These are phyloP conservation scores for Bovichtus diacanthus DNA, from an alignment of 2,797 vertebrate species.

Conservation along the genomic window DNA sequence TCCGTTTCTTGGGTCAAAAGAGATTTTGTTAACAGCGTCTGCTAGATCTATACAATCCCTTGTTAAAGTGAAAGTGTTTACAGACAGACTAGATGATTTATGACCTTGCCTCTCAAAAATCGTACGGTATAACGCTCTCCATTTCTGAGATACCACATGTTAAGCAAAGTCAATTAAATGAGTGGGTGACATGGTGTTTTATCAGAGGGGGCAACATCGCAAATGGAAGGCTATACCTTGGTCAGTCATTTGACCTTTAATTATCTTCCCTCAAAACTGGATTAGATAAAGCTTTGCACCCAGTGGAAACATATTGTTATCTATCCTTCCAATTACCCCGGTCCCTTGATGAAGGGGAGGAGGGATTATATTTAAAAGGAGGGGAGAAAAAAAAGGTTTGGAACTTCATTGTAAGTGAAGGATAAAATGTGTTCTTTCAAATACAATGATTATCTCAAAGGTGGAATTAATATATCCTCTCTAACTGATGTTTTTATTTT, in stretches of 20 bases:
- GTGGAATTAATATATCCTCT: neutral
- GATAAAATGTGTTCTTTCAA: constrained; percentile 24
- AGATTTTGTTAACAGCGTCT: constrained; percentile 65
- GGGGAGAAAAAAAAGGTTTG: neutral
- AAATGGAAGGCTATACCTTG: constrained; percentile 61
- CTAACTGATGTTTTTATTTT: neutral
- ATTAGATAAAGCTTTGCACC: constrained; percentile 73
- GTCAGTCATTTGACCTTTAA: constrained; percentile 83
- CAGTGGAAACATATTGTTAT: constrained; percentile 71
- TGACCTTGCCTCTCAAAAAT: constrained; percentile 69
- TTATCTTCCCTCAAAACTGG: constrained; percentile 78
- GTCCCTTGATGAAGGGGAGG: constrained; percentile 55
- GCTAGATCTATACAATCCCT: constrained; percentile 47
- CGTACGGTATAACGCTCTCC: constrained; percentile 49
- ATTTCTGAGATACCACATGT: constrained; percentile 72
- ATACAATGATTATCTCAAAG: constrained; percentile 11
- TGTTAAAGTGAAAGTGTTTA: constrained; percentile 69
- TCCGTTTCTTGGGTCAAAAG: constrained; percentile 56
- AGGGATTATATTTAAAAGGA: constrained; percentile 23
- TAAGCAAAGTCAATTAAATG: constrained; percentile 83
- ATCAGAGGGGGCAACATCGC: constrained; percentile 59
- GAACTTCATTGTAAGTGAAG: constrained; percentile 15
- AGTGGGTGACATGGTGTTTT: constrained; percentile 72
- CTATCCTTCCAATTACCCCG: constrained; percentile 75
- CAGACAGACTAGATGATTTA: constrained; percentile 70